Evolutionary conservation across 2,888 invertebrate species (phyloP), one percentile per base, ranked within the genome.

Genomic region (Yponomeuta sedellus): DNA sequence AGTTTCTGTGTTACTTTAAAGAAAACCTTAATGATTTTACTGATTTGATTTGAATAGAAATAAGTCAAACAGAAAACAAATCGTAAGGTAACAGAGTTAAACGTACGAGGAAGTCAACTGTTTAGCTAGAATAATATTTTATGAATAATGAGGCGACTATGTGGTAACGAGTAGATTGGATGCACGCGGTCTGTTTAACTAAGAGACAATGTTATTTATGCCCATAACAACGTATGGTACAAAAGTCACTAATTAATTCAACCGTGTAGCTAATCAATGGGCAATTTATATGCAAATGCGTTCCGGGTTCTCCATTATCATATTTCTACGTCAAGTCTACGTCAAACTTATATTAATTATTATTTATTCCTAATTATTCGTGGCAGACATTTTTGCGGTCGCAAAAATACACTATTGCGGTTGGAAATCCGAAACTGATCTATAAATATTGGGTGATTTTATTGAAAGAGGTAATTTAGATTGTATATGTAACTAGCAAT

Each of bases 281-380:
- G 44, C 44, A 52, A 16, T 52, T 52, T 52, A 52, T 52, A 52
- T 52, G 44, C 12, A 52, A 5, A 52, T 52, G 44, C 34, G 22
- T 12, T 25, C 56, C 56, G 56, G 56, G 64, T 56, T 57, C 44
- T 52, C 44, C 12, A 64, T 56, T 57, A 25, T 44, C 56, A 69
- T 70, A 72, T 75, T 73, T 72, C 74, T 74, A 72, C 77, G 76
- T 77, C 77, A 75, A 74, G 73, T 74, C 74, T 74, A 75, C 77
- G 72, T 75, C 74, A 77, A 73, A 70, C 72, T 74, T 74, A 79
- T 82, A 84, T 82, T 82, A 83, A 79, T 52, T 52, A n/a, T n/a
- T n/a, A n/a, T n/a, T n/a, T n/a, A n/a, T n/a, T n/a, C n/a, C n/a
- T 52, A 3, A 16, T 11, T 11, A 1, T 2, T 12, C 2, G 44